These are phyloP conservation scores for Archips xylosteana DNA, from an alignment of 2,888 invertebrate species.

Conservation along the genomic window DNA sequence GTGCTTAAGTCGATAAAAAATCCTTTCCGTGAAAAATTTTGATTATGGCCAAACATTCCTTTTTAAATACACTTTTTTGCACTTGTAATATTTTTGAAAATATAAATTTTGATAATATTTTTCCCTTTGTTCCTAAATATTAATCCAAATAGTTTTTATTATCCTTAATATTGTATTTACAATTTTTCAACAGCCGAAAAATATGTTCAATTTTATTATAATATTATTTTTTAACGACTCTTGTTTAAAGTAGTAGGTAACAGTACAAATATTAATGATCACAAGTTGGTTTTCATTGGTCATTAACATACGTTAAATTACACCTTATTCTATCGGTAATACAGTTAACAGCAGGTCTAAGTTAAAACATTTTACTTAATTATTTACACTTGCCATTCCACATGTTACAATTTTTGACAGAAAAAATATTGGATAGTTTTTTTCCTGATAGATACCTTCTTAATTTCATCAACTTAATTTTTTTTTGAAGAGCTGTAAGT, in stretches of 20 bases:
- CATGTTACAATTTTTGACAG: constrained; percentile 21
- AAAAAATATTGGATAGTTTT: background rate
- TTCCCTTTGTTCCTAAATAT: constrained; percentile 84
- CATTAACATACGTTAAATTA: constrained; percentile 86
- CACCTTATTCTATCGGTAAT: constrained; percentile 80
- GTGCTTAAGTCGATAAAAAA: constrained; percentile 82
- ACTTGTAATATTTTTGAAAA: constrained; percentile 86
- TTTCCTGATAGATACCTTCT: background rate
- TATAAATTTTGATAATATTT: constrained; percentile 86
- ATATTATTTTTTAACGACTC: constrained; percentile 86
- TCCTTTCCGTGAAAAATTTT: constrained; percentile 73
- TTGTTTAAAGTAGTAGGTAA: constrained; percentile 86
- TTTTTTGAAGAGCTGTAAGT: constrained; percentile 11
- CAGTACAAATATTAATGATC: constrained; percentile 87
- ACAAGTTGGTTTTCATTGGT: constrained; percentile 87
- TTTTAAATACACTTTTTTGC: constrained; percentile 82
- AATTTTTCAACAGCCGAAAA: constrained; percentile 86
- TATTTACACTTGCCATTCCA: constrained; percentile 63
- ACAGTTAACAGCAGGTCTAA: constrained; percentile 82
- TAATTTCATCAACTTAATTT: background rate
- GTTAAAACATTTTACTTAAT: constrained; percentile 68
- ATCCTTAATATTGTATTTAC: constrained; percentile 86
- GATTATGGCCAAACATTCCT: constrained; percentile 83
- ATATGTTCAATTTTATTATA: constrained; percentile 84
- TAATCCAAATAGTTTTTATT: constrained; percentile 85